Evolutionary conservation across 2,797 vertebrate species (phyloP).

Genomic region (Pangasius djambal): DNA sequence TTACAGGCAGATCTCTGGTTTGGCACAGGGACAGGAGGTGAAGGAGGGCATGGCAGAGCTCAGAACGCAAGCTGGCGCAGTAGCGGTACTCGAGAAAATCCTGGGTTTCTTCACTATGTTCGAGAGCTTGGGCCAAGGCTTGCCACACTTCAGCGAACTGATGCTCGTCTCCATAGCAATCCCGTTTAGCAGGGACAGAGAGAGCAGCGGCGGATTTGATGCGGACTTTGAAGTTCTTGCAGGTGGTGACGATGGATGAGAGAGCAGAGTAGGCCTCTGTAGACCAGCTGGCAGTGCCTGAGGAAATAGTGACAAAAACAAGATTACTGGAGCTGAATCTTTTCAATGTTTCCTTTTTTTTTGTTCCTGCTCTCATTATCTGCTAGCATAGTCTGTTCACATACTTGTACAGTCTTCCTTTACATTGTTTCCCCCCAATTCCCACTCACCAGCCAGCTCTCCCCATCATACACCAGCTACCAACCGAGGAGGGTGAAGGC

Average conservation of each 20-base stretch:
- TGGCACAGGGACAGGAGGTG: slow-evolving; percentile 83
- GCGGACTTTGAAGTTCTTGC: slow-evolving; percentile 96
- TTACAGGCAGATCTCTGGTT: slow-evolving; percentile 74
- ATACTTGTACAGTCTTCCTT: neutral
- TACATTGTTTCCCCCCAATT: neutral
- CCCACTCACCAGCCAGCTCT: neutral
- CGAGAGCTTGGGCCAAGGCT: slow-evolving; percentile 83
- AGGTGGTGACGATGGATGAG: slow-evolving; percentile 87
- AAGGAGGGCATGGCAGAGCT: slow-evolving; percentile 86
- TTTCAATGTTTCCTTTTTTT: neutral
- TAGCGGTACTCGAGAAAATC: slow-evolving; percentile 96
- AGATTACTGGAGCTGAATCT: neutral
- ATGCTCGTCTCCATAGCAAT: slow-evolving; percentile 78
- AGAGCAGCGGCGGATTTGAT: slow-evolving; percentile 93
- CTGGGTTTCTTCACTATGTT: slow-evolving; percentile 87
- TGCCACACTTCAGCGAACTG: slow-evolving; percentile 85
- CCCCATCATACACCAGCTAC: too few relatives aligned
- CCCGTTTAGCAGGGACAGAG: slow-evolving; percentile 77
- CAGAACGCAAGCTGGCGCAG: slow-evolving; percentile 86
- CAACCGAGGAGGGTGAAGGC: neutral
- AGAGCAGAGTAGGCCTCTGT: slow-evolving; percentile 82
- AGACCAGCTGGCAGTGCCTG: slow-evolving; percentile 87
- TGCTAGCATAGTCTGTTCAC: neutral
- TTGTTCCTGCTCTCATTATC: neutral
- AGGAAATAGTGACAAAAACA: neutral